Conservation (phyloP, 1,140 invertebrate species). For the Psix sp. region DNA sequence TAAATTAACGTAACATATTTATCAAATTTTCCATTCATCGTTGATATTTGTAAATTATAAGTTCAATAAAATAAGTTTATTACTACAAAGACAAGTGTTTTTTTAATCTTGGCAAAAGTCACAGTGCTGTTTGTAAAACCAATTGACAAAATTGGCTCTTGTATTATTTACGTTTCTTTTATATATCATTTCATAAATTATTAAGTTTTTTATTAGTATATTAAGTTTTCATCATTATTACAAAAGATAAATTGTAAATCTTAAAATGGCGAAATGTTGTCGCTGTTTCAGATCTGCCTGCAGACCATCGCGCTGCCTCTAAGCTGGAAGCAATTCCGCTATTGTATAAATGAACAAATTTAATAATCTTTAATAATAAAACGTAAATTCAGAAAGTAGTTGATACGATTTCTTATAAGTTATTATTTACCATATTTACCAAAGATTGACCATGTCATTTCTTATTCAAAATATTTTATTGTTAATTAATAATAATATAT, state of each 20-base stretch:
- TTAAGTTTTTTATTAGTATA: too few species aligned
- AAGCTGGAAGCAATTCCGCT: constrained; percentile 75
- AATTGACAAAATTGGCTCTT: too few species aligned
- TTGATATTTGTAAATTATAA: constrained; percentile 22
- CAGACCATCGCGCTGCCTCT: constrained; percentile 73
- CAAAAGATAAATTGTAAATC: neutral
- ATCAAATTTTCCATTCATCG: constrained; percentile 22
- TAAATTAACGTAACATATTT: constrained; percentile 26
- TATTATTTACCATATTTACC: constrained; percentile 37
- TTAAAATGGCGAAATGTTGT: constrained; percentile 15
- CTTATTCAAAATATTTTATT: too few species aligned
- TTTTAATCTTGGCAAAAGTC: neutral
- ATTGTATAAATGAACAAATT: constrained; percentile 79
- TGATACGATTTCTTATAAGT: constrained; percentile 62
- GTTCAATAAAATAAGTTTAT: constrained; percentile 28
- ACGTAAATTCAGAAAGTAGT: constrained; percentile 76
- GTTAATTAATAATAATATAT: too few species aligned
- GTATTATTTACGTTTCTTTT: too few species aligned
- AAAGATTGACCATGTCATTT: too few species aligned
- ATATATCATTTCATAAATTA: too few species aligned
- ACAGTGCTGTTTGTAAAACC: too few species aligned
- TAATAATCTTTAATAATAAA: constrained; percentile 78
- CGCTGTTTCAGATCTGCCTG: constrained; percentile 71
- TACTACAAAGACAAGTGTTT: neutral
- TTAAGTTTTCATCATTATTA: too few species aligned